phyloP scores from a whole-genome alignment of 2,888 invertebrate species.

The Scrobipalpa costella region DNA sequence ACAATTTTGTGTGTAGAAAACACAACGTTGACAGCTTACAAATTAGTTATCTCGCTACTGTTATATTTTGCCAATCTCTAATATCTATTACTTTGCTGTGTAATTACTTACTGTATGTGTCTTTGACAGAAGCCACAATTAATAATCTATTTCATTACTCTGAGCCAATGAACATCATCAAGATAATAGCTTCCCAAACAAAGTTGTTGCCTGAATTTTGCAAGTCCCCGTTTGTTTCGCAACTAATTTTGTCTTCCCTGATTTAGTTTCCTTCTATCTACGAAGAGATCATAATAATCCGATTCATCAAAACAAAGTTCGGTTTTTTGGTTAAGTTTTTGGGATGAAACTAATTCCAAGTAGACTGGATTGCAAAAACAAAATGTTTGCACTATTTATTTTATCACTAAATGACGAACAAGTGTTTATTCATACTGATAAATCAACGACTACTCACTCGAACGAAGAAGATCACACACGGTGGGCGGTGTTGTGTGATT shows the following conservation, averaged over 20 bases:
- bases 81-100: not conserved
- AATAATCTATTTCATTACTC: constrained; percentile 20
- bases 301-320: not conserved
- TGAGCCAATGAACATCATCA: constrained; percentile 18
- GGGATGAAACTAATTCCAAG: not conserved
- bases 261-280: constrained; percentile 23
- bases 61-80: no score
- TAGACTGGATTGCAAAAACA: no score
- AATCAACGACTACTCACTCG: no score
- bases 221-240: constrained; percentile 24
- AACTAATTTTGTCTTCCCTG: constrained; percentile 26
- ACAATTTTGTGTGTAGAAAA: no score
- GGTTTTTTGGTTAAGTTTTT: not conserved
- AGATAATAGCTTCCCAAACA: constrained; percentile 17
- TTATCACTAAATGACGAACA: no score
- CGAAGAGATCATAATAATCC: constrained; percentile 34
- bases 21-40: no score
- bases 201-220: constrained; percentile 26
- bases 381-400: not conserved
- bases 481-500: no score
- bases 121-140: constrained; percentile 9
- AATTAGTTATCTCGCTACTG: no score
- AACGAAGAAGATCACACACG: no score
- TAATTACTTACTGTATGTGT: constrained; percentile 7
- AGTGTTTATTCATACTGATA: no score